Evolutionary conservation across 2,113 vertebrate species (phyloP), one percentile per base, ranked within the genome.

Genomic region (Oncorhynchus masou): DNA sequence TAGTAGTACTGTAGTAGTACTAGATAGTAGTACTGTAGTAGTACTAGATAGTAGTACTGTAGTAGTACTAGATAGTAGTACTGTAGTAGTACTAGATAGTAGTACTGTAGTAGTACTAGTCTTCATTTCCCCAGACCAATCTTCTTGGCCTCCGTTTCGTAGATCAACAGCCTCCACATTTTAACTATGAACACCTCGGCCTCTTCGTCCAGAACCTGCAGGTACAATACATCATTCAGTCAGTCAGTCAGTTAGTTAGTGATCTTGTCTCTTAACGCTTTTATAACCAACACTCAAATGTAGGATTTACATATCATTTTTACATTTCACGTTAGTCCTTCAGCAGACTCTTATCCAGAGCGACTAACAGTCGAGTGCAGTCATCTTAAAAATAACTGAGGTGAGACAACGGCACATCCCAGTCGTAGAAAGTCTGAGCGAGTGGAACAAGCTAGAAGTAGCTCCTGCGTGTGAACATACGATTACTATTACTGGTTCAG

Each of bases 101-200:
- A 34, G n/a, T n/a, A n/a, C n/a, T n/a, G n/a, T 8, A 9, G 39
- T 9, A 9, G 8, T 39, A 39, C 39, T 68, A 16, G 19, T 86
- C 94, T 95, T 89, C 80, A 99, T 92, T 99, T 99, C 88, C 95
- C 97, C 86, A 99, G 95, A 92, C 98, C 98, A 69, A 99, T 98
- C 94, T 99, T 99, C 95, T 99, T 99, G n/a, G 97, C 97, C 93
- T 99, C 98, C 3, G 98, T 99, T 95, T 99, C 97, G 39, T 99
- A 99, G 91, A 99, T 99, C 90, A 99, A 94, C 90, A 99, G 92
- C 88, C 98, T 94, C 98, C 98, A 99, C 97, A 99, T 99, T 96
- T 99, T 99, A 69, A 99, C 97, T 88, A 99, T 98, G 92, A 99
- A 99, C 91, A 99, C 97, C 93, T 99, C 97, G 64, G 98, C 98